phyloP scores from a whole-genome alignment of 1,140 invertebrate species.

The Hyphantria cunea region DNA sequence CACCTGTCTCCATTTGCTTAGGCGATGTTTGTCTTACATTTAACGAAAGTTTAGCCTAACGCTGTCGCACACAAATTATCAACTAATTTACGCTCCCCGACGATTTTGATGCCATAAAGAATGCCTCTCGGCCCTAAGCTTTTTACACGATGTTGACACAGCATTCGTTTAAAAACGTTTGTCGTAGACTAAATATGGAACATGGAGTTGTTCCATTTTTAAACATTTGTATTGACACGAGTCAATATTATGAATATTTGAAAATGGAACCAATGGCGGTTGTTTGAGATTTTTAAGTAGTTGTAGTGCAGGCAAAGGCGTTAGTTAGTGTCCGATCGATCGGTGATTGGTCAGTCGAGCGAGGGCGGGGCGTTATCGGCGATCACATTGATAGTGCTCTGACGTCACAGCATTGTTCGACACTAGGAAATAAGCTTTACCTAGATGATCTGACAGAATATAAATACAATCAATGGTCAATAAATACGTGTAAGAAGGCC shows the following conservation, averaged over 20 bases:
- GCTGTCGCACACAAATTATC: constrained; percentile 77
- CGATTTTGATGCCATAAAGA: constrained; percentile 64
- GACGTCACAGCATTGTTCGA: constrained; percentile 61
- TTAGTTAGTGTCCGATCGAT: constrained; percentile 69
- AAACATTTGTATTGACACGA: too few species aligned
- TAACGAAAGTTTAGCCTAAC: constrained; percentile 72
- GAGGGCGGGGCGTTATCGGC: constrained; percentile 70
- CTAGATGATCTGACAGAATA: constrained; percentile 1
- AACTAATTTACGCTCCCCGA: constrained; percentile 75
- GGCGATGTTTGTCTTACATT: constrained; percentile 73
- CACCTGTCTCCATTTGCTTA: constrained; percentile 80
- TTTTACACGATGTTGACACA: constrained; percentile 66
- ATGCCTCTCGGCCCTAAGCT: constrained; percentile 55
- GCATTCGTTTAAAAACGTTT: constrained; percentile 45
- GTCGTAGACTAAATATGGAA: constrained; percentile 18
- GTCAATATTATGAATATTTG: constrained; percentile 37
- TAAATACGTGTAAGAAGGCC: neutral
- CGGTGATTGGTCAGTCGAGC: constrained; percentile 61
- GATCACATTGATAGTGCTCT: constrained; percentile 62
- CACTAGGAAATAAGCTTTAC: constrained; percentile 7
- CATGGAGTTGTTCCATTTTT: constrained; percentile 37
- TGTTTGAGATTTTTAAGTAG: constrained; percentile 26
- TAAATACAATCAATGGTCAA: constrained; percentile 19
- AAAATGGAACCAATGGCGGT: constrained; percentile 31
- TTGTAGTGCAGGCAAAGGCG: constrained; percentile 51